A percentile compares a stretch with the other conserved stretches of the same genome.
Evolutionary conservation across 2,888 invertebrate genomes (phyloP).

Genomic region (Eristalis arbustorum): DNA sequence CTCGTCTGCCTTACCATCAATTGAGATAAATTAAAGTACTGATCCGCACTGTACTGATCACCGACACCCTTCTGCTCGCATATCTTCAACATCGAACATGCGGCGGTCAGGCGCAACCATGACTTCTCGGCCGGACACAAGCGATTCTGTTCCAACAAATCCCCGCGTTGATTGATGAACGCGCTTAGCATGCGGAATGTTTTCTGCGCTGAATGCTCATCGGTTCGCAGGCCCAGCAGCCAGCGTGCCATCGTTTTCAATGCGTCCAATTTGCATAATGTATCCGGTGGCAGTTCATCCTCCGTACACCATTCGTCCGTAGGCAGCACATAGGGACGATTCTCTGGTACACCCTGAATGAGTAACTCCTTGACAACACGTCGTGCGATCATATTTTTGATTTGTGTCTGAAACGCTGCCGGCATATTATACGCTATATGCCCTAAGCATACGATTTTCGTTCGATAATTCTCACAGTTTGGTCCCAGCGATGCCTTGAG

Average conservation of each 20-base stretch:
- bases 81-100: conserved; percentile 97
- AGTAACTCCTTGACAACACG: conserved; percentile 97
- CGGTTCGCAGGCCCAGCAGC: conserved; percentile 94
- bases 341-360: conserved; percentile 87
- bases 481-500: conserved; percentile 88
- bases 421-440: conserved; percentile 97
- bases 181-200: conserved; percentile 97
- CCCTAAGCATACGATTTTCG: conserved; percentile 95
- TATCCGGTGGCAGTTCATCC: conserved; percentile 93
- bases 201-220: conserved; percentile 93
- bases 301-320: conserved; percentile 88
- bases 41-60: conserved; percentile 95
- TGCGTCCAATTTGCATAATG: conserved; percentile 95
- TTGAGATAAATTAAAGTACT: conserved; percentile 95
- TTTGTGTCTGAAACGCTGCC: conserved; percentile 92
- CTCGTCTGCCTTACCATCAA: conserved; percentile 95
- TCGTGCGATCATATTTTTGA: conserved; percentile 96
- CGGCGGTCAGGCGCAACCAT: conserved; percentile 94
- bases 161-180: conserved; percentile 95
- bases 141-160: conserved; percentile 87
- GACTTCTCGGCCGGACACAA: conserved; percentile 94
- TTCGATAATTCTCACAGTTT: conserved; percentile 91
- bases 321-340: conserved; percentile 79
- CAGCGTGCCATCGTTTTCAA: conserved; percentile 98
- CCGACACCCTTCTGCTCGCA: conserved; percentile 98